Percentiles rank a stretch among this genome's conserved stretches.
Conservation (phyloP, 2,888 invertebrate species). For the Chrysolina oricalcia region DNA sequence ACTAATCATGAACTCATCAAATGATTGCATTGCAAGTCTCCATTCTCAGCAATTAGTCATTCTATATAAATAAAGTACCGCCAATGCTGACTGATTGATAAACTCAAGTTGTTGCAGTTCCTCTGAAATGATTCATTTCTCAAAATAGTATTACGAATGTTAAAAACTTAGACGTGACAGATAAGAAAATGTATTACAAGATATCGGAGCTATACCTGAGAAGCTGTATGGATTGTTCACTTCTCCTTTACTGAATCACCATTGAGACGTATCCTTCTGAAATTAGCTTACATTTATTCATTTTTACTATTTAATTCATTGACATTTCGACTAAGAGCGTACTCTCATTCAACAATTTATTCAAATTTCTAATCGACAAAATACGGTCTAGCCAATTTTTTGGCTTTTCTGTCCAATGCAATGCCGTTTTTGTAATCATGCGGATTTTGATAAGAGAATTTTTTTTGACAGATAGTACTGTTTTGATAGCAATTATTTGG, state of each 20-base stretch:
- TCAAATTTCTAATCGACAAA: too few relatives aligned
- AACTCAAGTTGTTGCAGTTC: background rate
- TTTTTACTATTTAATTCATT: too few relatives aligned
- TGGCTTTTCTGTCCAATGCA: too few relatives aligned
- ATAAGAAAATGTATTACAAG: background rate
- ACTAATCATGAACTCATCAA: background rate
- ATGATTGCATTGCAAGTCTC: constrained; percentile 2
- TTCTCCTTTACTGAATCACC: background rate
- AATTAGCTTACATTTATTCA: background rate
- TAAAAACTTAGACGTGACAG: background rate
- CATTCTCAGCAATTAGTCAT: constrained; percentile 13
- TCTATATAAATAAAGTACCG: constrained; percentile 11
- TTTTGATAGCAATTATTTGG: too few relatives aligned
- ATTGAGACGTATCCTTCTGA: background rate
- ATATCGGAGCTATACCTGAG: too few relatives aligned
- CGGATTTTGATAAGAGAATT: too few relatives aligned
- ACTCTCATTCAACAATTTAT: too few relatives aligned
- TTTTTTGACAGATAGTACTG: too few relatives aligned
- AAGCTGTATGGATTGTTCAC: background rate
- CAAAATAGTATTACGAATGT: background rate
- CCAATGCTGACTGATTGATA: constrained; percentile 8
- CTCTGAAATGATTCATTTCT: background rate
- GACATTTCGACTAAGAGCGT: too few relatives aligned
- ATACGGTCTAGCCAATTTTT: too few relatives aligned
- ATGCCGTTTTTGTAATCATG: too few relatives aligned